Conservation (phyloP, 53 echinoderm and acorn worm genomes). For the Crossaster papposus region DNA sequence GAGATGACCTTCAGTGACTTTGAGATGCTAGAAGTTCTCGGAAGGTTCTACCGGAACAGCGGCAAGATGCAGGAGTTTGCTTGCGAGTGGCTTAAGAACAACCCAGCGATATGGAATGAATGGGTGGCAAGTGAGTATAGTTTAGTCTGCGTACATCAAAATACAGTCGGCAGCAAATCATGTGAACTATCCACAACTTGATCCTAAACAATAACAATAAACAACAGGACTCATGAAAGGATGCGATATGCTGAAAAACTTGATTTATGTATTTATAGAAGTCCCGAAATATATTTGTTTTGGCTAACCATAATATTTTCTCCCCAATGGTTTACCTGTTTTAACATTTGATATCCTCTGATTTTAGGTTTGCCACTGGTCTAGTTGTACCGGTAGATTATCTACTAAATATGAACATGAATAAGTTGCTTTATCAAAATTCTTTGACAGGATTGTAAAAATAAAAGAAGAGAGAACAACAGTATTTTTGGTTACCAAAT, state of each 20-base stretch:
- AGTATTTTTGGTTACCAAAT: background rate
- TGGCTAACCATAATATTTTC: too few relatives aligned
- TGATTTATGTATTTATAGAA: too few relatives aligned
- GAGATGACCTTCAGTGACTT: conserved; percentile 64
- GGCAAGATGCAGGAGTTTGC: conserved; percentile 66
- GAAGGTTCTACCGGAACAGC: conserved; percentile 50
- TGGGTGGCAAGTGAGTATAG: conserved; percentile 68
- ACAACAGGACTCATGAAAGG: too few relatives aligned
- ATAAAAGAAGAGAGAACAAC: background rate
- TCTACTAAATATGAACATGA: background rate
- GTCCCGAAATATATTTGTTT: too few relatives aligned
- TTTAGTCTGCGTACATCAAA: background rate
- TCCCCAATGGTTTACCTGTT: too few relatives aligned
- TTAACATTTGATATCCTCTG: background rate
- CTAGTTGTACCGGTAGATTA: too few relatives aligned
- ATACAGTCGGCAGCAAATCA: too few relatives aligned
- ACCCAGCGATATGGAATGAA: conserved; percentile 62
- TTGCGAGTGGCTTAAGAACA: conserved; percentile 76
- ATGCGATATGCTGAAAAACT: too few relatives aligned
- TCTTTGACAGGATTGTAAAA: background rate
- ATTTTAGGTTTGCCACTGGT: background rate
- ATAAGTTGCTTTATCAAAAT: background rate
- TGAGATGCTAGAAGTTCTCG: conserved; percentile 64
- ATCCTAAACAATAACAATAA: too few relatives aligned
- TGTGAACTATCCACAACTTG: too few relatives aligned